phyloP scores from a whole-genome alignment of 2,113 vertebrate genomes.

The Ceuthmochares aereus region DNA sequence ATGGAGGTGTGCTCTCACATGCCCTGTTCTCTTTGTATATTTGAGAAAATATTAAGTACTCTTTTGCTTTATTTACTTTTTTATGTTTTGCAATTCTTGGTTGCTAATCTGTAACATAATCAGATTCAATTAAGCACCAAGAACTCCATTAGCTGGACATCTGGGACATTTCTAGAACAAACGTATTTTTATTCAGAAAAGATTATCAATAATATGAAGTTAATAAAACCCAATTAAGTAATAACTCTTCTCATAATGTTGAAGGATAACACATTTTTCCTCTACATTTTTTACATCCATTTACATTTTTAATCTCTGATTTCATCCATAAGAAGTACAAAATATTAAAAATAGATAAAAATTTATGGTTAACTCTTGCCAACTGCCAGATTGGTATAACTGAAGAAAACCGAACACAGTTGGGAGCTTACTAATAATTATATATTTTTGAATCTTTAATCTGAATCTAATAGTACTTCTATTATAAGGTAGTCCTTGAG shows the following conservation, averaged over 20 bases:
- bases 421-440: not conserved
- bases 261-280: not conserved
- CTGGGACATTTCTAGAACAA: not conserved
- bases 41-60: not conserved
- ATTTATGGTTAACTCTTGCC: not conserved
- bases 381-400: not conserved
- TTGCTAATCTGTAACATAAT: not conserved
- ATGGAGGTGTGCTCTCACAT: not conserved
- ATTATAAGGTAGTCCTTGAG: not conserved
- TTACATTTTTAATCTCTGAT: not conserved
- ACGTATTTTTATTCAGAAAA: not conserved
- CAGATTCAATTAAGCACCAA: not conserved
- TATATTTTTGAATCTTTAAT: not conserved
- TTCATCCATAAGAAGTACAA: not conserved
- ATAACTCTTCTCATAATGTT: not conserved
- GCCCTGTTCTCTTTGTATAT: not conserved
- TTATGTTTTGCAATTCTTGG: not conserved
- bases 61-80: not conserved
- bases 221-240: not conserved
- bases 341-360: not conserved
- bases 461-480: not conserved
- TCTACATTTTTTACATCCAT: not conserved
- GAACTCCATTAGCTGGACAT: not conserved
- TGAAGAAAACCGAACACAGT: not conserved
- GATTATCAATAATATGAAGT: not conserved